Percentiles rank a stretch among this genome's conserved stretches.
These are phyloP conservation scores for Tragelaphus oryx DNA, from an alignment of 2,797 vertebrate genomes.

Conservation along the genomic window DNA sequence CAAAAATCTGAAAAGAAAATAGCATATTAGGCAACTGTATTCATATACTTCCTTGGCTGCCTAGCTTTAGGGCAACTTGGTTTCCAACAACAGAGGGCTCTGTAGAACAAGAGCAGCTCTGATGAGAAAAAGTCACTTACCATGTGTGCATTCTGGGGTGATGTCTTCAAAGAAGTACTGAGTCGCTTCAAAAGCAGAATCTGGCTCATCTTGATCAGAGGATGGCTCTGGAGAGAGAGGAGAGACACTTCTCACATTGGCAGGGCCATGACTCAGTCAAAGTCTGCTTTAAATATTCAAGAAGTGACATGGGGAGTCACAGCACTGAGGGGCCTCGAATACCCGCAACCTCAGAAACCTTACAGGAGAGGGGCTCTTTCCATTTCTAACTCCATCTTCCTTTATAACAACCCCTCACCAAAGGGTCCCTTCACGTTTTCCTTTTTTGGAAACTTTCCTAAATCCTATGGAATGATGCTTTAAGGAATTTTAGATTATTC, in stretches of 20 bases:
- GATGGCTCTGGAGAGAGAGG: constrained; percentile 82
- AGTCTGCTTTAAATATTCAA: not conserved
- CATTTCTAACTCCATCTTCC: not conserved
- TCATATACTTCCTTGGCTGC: not conserved
- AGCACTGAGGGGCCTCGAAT: too few species aligned
- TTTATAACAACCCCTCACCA: not conserved
- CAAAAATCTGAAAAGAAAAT: not conserved
- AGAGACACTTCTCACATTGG: not conserved
- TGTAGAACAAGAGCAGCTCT: rapidly evolving
- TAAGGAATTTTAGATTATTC: not conserved
- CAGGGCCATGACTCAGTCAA: not conserved
- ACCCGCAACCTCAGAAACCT: not conserved
- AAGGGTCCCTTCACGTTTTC: not conserved
- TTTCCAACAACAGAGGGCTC: not conserved
- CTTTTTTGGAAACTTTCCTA: not conserved
- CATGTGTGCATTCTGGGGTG: constrained; percentile 92
- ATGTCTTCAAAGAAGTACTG: constrained; percentile 99
- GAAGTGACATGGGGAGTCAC: not conserved
- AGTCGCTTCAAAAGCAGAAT: constrained; percentile 97
- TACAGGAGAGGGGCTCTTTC: rapidly evolving
- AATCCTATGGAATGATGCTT: not conserved
- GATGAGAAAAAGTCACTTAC: constrained; percentile 77
- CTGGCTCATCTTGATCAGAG: constrained; percentile 93
- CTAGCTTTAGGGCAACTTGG: not conserved
- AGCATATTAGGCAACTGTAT: not conserved